A percentile compares a stretch with the other conserved stretches of the same genome.
phyloP scores from a whole-genome alignment of 2,113 vertebrate species.

The Heptranchias perlo region DNA sequence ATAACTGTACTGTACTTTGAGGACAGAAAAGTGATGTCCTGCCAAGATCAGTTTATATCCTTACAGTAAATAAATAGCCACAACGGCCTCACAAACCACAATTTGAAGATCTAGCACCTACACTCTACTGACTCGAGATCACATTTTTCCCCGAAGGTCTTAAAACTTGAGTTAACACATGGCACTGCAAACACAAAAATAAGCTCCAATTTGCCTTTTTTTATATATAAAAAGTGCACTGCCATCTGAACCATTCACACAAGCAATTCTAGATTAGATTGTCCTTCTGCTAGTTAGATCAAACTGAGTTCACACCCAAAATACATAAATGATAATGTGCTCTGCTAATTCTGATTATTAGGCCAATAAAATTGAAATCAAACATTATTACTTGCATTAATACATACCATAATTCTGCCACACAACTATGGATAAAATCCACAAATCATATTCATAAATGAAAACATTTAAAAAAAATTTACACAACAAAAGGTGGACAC shows the following conservation, averaged over 20 bases:
- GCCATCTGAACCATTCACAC: not conserved
- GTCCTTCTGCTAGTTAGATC: not conserved
- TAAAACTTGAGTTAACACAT: not conserved
- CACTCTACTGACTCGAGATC: slow-evolving; percentile 38
- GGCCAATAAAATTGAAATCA: slow-evolving; percentile 8
- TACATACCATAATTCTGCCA: not conserved
- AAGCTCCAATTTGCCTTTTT: not conserved
- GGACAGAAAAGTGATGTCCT: slow-evolving; percentile 77
- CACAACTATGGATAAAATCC: not conserved
- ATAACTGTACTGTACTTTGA: slow-evolving; percentile 93
- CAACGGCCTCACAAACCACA: slow-evolving; percentile 63
- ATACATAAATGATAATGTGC: not conserved
- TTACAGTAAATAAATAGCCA: slow-evolving; percentile 80
- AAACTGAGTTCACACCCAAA: not conserved
- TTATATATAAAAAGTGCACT: not conserved
- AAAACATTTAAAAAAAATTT: too few relatives aligned
- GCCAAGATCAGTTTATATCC: slow-evolving; percentile 80
- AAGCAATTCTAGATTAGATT: not conserved
- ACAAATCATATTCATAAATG: not conserved
- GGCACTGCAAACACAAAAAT: not conserved
- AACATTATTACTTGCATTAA: not conserved
- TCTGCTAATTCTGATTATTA: not conserved
- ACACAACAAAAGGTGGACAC: not conserved
- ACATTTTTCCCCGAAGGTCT: not conserved
- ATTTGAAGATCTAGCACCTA: slow-evolving; percentile 64